phyloP scores from a whole-genome alignment of 2,888 invertebrate genomes.

The Lutraria lutraria region DNA sequence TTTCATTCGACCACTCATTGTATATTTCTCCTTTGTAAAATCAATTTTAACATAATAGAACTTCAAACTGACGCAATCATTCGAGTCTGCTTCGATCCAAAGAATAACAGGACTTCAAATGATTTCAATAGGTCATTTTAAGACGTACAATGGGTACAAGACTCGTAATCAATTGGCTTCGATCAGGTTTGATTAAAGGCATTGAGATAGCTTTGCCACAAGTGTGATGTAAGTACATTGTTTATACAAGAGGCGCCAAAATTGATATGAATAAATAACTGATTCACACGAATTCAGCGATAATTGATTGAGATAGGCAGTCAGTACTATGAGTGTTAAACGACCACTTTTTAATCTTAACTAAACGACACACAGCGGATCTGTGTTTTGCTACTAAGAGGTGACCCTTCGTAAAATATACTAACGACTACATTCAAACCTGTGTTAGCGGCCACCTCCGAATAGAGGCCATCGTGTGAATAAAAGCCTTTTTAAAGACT shows the following conservation, averaged over 20 bases:
- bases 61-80: neutral
- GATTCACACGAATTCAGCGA: neutral
- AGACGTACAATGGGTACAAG: neutral
- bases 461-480: too few relatives aligned
- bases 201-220: neutral
- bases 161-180: neutral
- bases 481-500: too few relatives aligned
- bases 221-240: neutral
- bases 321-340: neutral
- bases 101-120: neutral
- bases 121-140: neutral
- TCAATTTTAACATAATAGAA: neutral
- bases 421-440: too few relatives aligned
- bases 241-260: neutral
- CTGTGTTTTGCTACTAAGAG: neutral
- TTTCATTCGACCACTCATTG: neutral
- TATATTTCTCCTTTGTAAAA: neutral
- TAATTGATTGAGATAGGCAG: neutral
- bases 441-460: too few relatives aligned
- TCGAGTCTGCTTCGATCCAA: neutral
- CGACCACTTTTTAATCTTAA: neutral
- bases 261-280: constrained; percentile 19
- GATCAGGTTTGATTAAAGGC: constrained; percentile 30
- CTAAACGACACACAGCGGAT: neutral
- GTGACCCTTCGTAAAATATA: neutral